Evolutionary conservation across 2,797 vertebrate genomes (phyloP), one percentile per base, ranked within the genome.

Genomic region (Ptychobarbus kaznakovi): DNA sequence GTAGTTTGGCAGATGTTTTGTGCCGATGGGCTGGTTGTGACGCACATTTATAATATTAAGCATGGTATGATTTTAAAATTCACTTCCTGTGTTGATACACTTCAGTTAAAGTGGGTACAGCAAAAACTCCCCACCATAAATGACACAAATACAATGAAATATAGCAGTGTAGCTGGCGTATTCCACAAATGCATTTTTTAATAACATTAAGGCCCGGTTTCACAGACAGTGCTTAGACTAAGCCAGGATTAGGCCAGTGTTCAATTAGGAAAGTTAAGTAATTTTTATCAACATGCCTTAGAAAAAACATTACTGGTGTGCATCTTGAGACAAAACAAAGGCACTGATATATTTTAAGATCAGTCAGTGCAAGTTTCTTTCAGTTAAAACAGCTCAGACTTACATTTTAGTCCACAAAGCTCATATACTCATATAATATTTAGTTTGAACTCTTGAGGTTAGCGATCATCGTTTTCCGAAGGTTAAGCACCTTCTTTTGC

Each of bases 381-480:
- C 32, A 32, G 32, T 32, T 32, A 32, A 32, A 32, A 32, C 32
- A 32, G 32, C 32, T 2, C 32, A 32, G 32, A 32, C 32, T 32
- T 32, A 32, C 32, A 32, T 32, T 32, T 32, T 32, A 32, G 32
- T 32, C 32, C 32, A 32, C 32, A 32, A 32, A 32, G 51, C 49
- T 53, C 11, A 38, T 76, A 38, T 40, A 15, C 74, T 16, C 4
- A 22, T 77, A 8, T 58, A 77, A 58, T 77, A 77, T 75, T 75
- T 75, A 16, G 51, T 25, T 77, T 58, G 35, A 79, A 42, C 58
- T 65, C 56, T 65, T 65, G 40, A 79, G 53, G 35, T 78, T 78
- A 25, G 38, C 42, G 22, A 61, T 42, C 16, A 46, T 20, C 40
- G 44, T 63, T 80, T 80, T 80, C 61, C 35, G 42, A 80, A 80